Evolutionary conservation across 2,113 vertebrate species (phyloP).

Genomic region (Corydoras sp.): DNA sequence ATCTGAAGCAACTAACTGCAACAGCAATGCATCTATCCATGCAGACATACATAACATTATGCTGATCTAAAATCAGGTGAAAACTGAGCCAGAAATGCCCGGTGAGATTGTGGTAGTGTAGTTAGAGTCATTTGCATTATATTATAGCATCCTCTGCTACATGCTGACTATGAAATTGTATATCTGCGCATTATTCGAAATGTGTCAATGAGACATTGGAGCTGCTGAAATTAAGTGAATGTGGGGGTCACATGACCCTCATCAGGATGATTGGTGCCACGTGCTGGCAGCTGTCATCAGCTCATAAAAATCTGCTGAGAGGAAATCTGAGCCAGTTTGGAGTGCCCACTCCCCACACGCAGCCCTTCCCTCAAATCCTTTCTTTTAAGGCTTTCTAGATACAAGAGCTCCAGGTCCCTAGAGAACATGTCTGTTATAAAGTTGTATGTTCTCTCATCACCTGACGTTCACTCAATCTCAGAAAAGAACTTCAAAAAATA

Average conservation of each 20-base stretch:
- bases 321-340: conserved; percentile 51
- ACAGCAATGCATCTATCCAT: too few species aligned
- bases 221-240: conserved; percentile 36
- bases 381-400: neutral
- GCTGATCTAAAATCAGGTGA: too few species aligned
- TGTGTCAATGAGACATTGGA: conserved; percentile 19
- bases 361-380: conserved; percentile 5
- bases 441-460: conserved; percentile 13
- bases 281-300: conserved; percentile 59
- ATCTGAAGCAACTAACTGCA: too few species aligned
- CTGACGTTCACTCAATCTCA: neutral
- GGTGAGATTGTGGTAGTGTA: too few species aligned
- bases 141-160: conserved; percentile 8
- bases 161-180: conserved; percentile 18
- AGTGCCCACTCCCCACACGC: conserved; percentile 3
- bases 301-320: conserved; percentile 47
- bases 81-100: too few species aligned
- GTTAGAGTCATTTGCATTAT: neutral
- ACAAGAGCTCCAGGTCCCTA: conserved; percentile 7
- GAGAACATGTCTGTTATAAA: conserved; percentile 43
- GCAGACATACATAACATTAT: too few species aligned
- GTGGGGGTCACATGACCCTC: conserved; percentile 46
- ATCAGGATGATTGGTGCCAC: conserved; percentile 45
- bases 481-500: neutral
- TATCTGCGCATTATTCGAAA: conserved; percentile 22